phyloP scores from a whole-genome alignment of 1,140 invertebrate species.

The Nixonia krombeini region DNA sequence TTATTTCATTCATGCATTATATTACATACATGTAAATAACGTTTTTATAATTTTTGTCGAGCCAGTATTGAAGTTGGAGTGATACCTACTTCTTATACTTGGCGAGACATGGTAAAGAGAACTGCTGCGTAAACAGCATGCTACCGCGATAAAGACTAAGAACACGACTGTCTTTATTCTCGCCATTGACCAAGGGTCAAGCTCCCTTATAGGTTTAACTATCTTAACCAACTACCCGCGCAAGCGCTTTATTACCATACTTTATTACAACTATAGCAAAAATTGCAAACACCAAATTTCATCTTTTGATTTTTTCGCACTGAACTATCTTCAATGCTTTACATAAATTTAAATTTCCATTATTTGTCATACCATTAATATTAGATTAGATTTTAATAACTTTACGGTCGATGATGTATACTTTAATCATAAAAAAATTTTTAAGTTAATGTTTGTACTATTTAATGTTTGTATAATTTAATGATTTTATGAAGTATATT shows the following conservation, averaged over 20 bases:
- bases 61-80: background rate
- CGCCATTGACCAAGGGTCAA: constrained; percentile 69
- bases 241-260: constrained; percentile 22
- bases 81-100: constrained; percentile 66
- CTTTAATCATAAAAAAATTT: too few species aligned
- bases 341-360: too few species aligned
- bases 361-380: too few species aligned
- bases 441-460: too few species aligned
- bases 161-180: constrained; percentile 57
- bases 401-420: background rate
- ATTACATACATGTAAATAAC: background rate
- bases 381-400: too few species aligned
- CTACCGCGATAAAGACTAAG: constrained; percentile 48
- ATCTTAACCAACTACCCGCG: constrained; percentile 28
- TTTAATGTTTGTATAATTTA: background rate
- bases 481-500: background rate
- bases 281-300: too few species aligned
- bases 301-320: too few species aligned
- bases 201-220: constrained; percentile 53
- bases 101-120: constrained; percentile 64
- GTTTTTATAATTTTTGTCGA: constrained; percentile 19
- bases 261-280: constrained; percentile 16
- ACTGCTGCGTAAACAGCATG: constrained; percentile 68
- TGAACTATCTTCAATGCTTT: too few species aligned
- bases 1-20: constrained; percentile 8